These are phyloP conservation scores for Nomada ferruginata DNA, from an alignment of 2,888 invertebrate species.

Conservation along the genomic window DNA sequence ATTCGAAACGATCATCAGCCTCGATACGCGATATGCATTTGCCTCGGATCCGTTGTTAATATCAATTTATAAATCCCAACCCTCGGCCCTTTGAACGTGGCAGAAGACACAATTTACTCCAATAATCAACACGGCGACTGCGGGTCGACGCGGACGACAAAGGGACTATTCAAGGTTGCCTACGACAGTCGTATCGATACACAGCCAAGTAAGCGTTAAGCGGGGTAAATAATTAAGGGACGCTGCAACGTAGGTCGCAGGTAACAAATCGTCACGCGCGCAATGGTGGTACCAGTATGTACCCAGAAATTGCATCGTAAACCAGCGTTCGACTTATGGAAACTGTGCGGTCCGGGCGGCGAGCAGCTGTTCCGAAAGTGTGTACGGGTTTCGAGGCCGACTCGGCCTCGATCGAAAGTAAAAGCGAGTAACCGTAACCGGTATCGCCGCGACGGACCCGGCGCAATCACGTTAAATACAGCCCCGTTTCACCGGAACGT, in stretches of 20 bases:
- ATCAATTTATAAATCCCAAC: background rate
- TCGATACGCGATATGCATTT: background rate
- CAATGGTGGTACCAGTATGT: background rate
- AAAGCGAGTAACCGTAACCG: conserved; percentile 60
- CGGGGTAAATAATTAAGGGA: too few species aligned
- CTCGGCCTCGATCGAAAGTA: conserved; percentile 60
- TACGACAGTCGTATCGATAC: too few species aligned
- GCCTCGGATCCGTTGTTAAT: background rate
- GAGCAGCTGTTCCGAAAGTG: conserved; percentile 59
- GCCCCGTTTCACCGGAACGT: conserved; percentile 2
- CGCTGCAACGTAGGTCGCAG: too few species aligned
- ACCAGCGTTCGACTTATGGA: conserved; percentile 14
- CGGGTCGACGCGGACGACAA: too few species aligned
- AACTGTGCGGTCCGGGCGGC: conserved; percentile 19
- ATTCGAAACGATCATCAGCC: background rate
- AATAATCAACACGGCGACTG: too few species aligned
- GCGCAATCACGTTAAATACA: conserved; percentile 18
- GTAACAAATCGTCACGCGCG: background rate
- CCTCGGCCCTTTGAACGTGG: too few species aligned
- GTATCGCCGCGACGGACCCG: conserved; percentile 34
- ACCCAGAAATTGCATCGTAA: conserved; percentile 26
- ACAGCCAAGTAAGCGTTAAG: too few species aligned
- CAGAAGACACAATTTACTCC: too few species aligned
- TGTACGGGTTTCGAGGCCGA: conserved; percentile 49
- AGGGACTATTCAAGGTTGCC: too few species aligned